These are phyloP conservation scores for Drosophila setosimentum DNA, from an alignment of 2,888 invertebrate species.

Conservation along the genomic window DNA sequence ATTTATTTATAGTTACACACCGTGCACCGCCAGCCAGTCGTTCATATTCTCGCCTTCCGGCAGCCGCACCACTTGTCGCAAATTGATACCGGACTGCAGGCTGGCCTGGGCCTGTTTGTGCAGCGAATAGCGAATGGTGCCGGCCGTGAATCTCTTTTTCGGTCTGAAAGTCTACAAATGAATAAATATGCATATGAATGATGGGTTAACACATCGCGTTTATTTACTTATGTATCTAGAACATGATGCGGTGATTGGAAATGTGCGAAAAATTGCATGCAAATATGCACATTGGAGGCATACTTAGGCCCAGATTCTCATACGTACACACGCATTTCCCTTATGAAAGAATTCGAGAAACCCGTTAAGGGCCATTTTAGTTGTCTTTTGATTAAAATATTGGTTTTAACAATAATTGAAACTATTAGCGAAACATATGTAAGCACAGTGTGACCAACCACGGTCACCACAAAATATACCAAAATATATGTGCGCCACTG, in stretches of 20 bases:
- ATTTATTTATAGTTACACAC: conserved; percentile 78
- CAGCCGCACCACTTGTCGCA: conserved; percentile 91
- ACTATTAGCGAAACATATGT: conserved; percentile 38
- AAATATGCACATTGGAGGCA: not conserved
- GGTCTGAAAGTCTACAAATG: conserved; percentile 92
- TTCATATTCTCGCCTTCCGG: conserved; percentile 94
- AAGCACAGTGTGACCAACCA: conserved; percentile 38
- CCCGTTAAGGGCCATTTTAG: conserved; percentile 88
- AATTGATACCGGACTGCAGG: conserved; percentile 94
- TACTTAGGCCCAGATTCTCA: not conserved
- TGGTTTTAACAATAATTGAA: conserved; percentile 19
- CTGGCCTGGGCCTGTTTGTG: conserved; percentile 97
- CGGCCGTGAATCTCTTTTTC: conserved; percentile 94
- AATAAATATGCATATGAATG: conserved; percentile 4
- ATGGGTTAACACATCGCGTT: not conserved
- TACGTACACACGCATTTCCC: conserved; percentile 87
- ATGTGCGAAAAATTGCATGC: conserved; percentile 4
- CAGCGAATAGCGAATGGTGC: conserved; percentile 92
- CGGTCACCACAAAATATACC: conserved; percentile 13
- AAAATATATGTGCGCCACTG: not conserved
- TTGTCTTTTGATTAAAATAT: conserved; percentile 13
- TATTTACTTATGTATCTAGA: conserved; percentile 5
- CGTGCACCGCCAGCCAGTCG: conserved; percentile 97
- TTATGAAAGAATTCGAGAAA: conserved; percentile 92
- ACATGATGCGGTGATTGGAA: conserved; percentile 10